phyloP scores from a whole-genome alignment of 2,888 invertebrate genomes.

The Tachina fera region DNA sequence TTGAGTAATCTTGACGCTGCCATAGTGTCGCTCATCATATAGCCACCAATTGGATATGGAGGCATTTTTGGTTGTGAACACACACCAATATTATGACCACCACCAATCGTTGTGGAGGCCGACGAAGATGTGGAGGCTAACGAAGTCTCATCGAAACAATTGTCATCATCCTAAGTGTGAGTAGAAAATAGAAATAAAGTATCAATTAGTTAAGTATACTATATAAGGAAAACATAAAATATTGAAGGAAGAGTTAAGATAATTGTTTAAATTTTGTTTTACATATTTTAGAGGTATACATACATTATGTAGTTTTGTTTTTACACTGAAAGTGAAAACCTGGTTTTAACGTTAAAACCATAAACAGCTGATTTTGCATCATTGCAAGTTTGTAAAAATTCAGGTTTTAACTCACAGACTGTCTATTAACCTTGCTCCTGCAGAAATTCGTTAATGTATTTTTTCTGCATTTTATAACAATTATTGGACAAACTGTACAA shows the following conservation, averaged over 20 bases:
- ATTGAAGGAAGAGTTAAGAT: not conserved
- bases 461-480: no score
- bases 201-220: constrained; percentile 9
- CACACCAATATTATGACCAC: constrained; percentile 73
- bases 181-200: not conserved
- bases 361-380: no score
- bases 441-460: no score
- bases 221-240: no score
- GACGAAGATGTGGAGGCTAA: constrained; percentile 60
- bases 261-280: constrained; percentile 4
- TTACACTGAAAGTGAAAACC: no score
- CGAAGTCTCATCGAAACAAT: constrained; percentile 72
- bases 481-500: no score
- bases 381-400: no score
- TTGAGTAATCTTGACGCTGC: constrained; percentile 62
- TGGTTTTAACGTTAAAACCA: no score
- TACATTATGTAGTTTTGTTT: no score
- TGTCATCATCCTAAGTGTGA: constrained; percentile 73
- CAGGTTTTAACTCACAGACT: no score
- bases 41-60: constrained; percentile 81
- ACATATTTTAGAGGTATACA: constrained; percentile 5
- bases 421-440: no score
- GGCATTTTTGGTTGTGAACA: constrained; percentile 82
- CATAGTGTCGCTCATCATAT: constrained; percentile 74
- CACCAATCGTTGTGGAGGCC: constrained; percentile 59